A percentile compares a stretch with the other conserved stretches of the same genome.
phyloP scores from a whole-genome alignment of 2,113 vertebrate genomes.

The Dolichallabes microphthalmus region DNA sequence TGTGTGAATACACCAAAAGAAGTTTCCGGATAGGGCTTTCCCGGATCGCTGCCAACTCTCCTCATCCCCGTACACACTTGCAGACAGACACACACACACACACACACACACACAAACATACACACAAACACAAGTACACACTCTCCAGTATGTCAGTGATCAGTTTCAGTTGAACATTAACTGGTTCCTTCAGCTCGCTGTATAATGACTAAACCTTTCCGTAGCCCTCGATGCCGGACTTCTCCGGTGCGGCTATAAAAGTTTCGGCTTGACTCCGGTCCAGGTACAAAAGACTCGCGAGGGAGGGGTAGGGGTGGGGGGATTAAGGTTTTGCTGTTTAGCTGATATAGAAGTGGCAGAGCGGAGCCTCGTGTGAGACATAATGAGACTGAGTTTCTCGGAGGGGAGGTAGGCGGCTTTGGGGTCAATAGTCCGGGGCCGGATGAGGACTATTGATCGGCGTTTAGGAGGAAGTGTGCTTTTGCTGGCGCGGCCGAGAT shows the following conservation, averaged over 20 bases:
- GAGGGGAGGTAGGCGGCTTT: constrained; percentile 16
- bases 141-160: not conserved
- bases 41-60: constrained; percentile 28
- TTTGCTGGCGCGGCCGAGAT: constrained; percentile 36
- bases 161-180: not conserved
- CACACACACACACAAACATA: constrained; percentile 1
- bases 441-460: constrained; percentile 43
- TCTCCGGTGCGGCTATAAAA: not conserved
- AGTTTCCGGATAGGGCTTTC: constrained; percentile 44
- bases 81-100: not conserved
- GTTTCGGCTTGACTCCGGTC: not conserved
- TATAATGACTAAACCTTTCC: not conserved
- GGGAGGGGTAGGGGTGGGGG: too few species aligned
- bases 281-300: not conserved
- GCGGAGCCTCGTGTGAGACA: not conserved
- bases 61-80: not conserved
- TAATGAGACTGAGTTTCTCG: constrained; percentile 4
- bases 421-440: constrained; percentile 32
- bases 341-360: not conserved
- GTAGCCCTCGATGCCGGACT: not conserved
- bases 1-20: constrained; percentile 45
- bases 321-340: not conserved
- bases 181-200: not conserved
- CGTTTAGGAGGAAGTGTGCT: constrained; percentile 30
- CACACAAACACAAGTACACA: too few species aligned